phyloP scores from a whole-genome alignment of 2,888 invertebrate species.

The Synanthedon myopaeformis region DNA sequence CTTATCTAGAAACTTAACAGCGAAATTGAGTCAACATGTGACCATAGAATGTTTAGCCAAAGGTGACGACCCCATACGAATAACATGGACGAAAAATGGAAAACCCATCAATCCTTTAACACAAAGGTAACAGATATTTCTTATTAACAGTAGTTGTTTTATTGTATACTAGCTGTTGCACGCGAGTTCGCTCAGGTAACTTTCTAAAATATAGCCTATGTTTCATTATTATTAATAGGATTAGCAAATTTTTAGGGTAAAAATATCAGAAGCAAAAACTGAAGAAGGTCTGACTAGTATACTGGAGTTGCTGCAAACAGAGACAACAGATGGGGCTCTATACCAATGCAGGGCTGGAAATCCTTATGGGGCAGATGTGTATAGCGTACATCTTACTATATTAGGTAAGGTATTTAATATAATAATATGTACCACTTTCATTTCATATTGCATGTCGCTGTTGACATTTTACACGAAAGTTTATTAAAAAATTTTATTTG shows the following conservation, averaged over 20 bases:
- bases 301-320: slow-evolving; percentile 51
- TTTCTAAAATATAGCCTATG: too few species aligned
- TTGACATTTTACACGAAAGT: too few species aligned
- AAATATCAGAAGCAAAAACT: slow-evolving; percentile 57
- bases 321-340: slow-evolving; percentile 52
- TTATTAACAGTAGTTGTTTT: neutral
- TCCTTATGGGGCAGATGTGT: slow-evolving; percentile 58
- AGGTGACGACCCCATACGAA: slow-evolving; percentile 86
- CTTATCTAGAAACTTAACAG: slow-evolving; percentile 78
- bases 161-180: too few species aligned
- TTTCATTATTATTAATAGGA: neutral
- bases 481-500: too few species aligned
- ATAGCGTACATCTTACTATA: slow-evolving; percentile 49
- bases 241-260: slow-evolving; percentile 30
- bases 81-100: slow-evolving; percentile 83
- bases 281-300: slow-evolving; percentile 55
- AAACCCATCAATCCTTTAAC: slow-evolving; percentile 75
- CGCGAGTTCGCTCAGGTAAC: too few species aligned
- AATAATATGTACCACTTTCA: too few species aligned
- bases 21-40: slow-evolving; percentile 80
- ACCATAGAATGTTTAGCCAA: slow-evolving; percentile 83
- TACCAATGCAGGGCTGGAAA: slow-evolving; percentile 64
- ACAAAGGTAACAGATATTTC: slow-evolving; percentile 36
- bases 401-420: slow-evolving; percentile 42
- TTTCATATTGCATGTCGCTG: too few species aligned